Percentiles rank a stretch among this genome's conserved stretches.
phyloP scores from a whole-genome alignment of 1,140 invertebrate species.

The Leguminivora glycinivorella region DNA sequence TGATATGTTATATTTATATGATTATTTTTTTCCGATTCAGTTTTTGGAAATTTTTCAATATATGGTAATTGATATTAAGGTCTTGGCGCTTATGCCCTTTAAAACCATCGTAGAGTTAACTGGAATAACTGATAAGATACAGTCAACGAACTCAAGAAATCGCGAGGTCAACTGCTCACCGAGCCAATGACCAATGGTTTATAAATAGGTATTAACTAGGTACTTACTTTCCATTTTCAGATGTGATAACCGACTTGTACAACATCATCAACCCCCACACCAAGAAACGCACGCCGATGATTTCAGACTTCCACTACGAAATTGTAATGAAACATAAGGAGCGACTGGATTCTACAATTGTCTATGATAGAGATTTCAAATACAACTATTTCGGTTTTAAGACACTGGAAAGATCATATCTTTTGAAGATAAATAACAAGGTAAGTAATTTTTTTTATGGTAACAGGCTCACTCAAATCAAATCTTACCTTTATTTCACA shows the following conservation, averaged over 20 bases:
- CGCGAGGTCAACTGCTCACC: too few relatives aligned
- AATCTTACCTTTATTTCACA: too few relatives aligned
- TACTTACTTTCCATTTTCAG: slow-evolving; percentile 79
- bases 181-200: background rate
- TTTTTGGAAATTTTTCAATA: too few relatives aligned
- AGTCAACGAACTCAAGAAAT: too few relatives aligned
- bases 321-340: slow-evolving; percentile 94
- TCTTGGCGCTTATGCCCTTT: too few relatives aligned
- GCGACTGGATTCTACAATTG: slow-evolving; percentile 95
- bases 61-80: too few relatives aligned
- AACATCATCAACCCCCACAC: slow-evolving; percentile 88
- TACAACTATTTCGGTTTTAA: slow-evolving; percentile 99
- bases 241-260: slow-evolving; percentile 94
- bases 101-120: too few relatives aligned
- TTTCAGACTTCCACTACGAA: slow-evolving; percentile 90
- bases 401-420: slow-evolving; percentile 97
- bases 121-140: too few relatives aligned
- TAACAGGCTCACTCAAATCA: too few relatives aligned
- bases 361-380: slow-evolving; percentile 97
- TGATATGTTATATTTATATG: too few relatives aligned
- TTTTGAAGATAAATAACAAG: slow-evolving; percentile 96
- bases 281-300: slow-evolving; percentile 87
- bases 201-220: background rate
- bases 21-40: too few relatives aligned
- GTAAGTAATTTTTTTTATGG: slow-evolving; percentile 48